These are phyloP conservation scores for Trichogramma pretiosum DNA, from an alignment of 1,140 invertebrate species.

Conservation along the genomic window DNA sequence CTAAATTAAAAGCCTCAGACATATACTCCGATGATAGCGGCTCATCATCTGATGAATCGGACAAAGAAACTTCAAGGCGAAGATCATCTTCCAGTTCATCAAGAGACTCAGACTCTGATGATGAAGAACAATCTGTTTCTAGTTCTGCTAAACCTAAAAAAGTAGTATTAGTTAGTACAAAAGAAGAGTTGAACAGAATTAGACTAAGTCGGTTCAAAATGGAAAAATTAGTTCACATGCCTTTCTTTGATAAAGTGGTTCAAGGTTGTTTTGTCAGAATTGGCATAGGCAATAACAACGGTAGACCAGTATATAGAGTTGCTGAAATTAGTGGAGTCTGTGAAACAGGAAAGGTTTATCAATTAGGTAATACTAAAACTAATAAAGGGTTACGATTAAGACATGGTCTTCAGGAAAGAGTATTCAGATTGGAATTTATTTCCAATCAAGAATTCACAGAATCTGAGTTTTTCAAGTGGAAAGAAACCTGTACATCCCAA, in stretches of 20 bases:
- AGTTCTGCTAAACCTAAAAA: constrained; percentile 50
- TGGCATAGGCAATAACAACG: constrained; percentile 88
- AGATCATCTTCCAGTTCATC: constrained; percentile 48
- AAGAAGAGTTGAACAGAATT: constrained; percentile 81
- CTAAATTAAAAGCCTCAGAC: constrained; percentile 82
- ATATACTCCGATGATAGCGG: constrained; percentile 94
- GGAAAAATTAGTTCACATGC: constrained; percentile 90
- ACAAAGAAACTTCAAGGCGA: constrained; percentile 44
- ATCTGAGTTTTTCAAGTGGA: constrained; percentile 89
- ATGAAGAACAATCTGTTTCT: constrained; percentile 40
- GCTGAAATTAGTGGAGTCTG: constrained; percentile 91
- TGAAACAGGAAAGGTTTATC: constrained; percentile 92
- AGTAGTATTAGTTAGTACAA: constrained; percentile 57
- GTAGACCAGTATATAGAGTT: constrained; percentile 83
- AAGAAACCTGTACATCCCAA: constrained; percentile 68
- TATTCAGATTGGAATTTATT: constrained; percentile 94
- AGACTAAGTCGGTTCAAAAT: constrained; percentile 85
- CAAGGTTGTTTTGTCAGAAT: constrained; percentile 92
- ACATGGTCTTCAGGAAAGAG: constrained; percentile 82
- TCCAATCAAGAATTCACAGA: constrained; percentile 94
- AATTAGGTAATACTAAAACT: constrained; percentile 80
- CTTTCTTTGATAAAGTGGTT: constrained; percentile 86
- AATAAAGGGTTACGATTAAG: constrained; percentile 76
- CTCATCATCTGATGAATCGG: constrained; percentile 57
- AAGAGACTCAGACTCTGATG: constrained; percentile 48